Conservation (phyloP, 2,113 vertebrate genomes). For the Desmodus rotundus region DNA sequence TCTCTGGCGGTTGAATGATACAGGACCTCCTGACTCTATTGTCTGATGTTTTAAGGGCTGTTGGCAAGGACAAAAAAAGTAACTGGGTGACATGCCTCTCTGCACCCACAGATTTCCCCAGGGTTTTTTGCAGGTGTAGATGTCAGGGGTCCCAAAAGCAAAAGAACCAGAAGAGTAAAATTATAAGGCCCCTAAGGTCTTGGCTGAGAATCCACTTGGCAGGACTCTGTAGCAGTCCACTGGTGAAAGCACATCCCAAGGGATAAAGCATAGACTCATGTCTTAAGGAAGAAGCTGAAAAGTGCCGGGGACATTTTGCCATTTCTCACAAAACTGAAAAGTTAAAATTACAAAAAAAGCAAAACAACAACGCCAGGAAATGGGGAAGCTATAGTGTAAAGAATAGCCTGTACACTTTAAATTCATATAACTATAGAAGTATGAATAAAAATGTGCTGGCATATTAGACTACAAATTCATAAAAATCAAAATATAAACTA, state of each 20-base stretch:
- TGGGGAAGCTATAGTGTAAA: background rate
- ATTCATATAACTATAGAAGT: background rate
- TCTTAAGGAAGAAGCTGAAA: background rate
- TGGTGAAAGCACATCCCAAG: background rate
- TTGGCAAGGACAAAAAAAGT: background rate
- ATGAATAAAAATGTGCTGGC: background rate
- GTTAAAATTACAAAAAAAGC: background rate
- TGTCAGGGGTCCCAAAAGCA: background rate
- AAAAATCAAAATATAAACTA: background rate
- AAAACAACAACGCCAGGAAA: background rate
- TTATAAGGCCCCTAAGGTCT: background rate
- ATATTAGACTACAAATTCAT: background rate
- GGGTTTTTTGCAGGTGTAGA: background rate
- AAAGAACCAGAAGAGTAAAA: background rate
- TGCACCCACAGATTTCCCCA: background rate
- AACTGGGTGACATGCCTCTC: background rate
- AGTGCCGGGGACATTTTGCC: background rate
- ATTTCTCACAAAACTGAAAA: background rate
- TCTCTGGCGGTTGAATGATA: background rate
- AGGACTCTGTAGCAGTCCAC: background rate
- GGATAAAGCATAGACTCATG: background rate
- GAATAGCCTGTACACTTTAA: background rate
- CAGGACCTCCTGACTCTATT: background rate
- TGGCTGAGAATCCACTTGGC: background rate
- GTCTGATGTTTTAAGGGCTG: background rate